Percentiles rank a stretch among this genome's conserved stretches.
phyloP scores from a whole-genome alignment of 2,888 invertebrate species.

The Scaptomyza parva region DNA sequence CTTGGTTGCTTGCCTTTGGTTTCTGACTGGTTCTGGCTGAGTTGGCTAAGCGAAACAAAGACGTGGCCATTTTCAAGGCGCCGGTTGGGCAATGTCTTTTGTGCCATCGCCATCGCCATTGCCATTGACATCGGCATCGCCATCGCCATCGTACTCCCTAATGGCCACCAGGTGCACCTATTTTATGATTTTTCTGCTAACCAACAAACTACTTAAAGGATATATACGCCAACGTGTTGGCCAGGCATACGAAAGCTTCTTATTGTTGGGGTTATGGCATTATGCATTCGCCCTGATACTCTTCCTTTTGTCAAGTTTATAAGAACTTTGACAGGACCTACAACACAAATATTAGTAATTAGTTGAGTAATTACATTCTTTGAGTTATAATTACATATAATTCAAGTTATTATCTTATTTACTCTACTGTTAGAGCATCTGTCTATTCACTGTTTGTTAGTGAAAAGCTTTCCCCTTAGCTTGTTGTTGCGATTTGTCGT shows the following conservation, averaged over 20 bases:
- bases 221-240: slow-evolving; percentile 42
- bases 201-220: slow-evolving; percentile 76
- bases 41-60: slow-evolving; percentile 64
- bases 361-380: too few relatives aligned
- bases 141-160: slow-evolving; percentile 62
- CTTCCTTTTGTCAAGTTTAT: neutral
- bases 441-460: slow-evolving; percentile 9
- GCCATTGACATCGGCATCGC: slow-evolving; percentile 39
- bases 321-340: neutral
- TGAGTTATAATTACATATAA: neutral
- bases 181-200: slow-evolving; percentile 73
- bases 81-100: slow-evolving; percentile 45
- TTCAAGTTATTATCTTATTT: too few relatives aligned
- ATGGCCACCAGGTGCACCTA: slow-evolving; percentile 77
- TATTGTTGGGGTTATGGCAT: slow-evolving; percentile 37
- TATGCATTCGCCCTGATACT: slow-evolving; percentile 49
- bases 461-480: neutral
- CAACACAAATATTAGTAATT: too few relatives aligned
- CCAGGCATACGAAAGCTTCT: slow-evolving; percentile 41
- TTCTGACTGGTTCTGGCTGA: slow-evolving; percentile 31
- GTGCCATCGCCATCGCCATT: slow-evolving; percentile 42
- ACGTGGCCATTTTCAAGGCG: slow-evolving; percentile 53
- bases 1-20: slow-evolving; percentile 23
- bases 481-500: slow-evolving; percentile 52
- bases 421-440: slow-evolving; percentile 44